Percentiles rank a stretch among this genome's conserved stretches.
Conservation (phyloP, 2,797 vertebrate genomes). For the Mallotus villosus region DNA sequence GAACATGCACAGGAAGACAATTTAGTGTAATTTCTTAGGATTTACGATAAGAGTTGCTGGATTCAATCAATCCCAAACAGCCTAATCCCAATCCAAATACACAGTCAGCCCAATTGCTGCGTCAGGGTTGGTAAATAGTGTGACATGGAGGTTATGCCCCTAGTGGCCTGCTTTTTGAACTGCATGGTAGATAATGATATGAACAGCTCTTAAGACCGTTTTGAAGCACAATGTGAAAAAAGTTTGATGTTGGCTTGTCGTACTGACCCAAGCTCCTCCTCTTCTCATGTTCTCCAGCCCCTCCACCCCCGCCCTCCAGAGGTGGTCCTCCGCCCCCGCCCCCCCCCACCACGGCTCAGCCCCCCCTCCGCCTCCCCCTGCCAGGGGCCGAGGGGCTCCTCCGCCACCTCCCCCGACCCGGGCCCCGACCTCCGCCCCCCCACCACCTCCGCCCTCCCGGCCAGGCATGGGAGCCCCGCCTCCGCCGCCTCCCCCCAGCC, state of each 20-base stretch:
- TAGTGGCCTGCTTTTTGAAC: too few species aligned
- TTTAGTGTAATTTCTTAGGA: too few species aligned
- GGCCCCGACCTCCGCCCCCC: slow-evolving; percentile 80
- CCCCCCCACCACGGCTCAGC: slow-evolving; percentile 60
- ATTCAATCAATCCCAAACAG: too few species aligned
- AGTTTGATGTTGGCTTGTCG: too few species aligned
- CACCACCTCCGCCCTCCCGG: slow-evolving; percentile 85
- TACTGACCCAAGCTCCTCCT: not conserved
- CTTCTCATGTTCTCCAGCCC: slow-evolving; percentile 51
- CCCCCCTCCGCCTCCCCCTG: slow-evolving; percentile 82
- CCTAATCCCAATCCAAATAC: too few species aligned
- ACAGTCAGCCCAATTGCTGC: too few species aligned
- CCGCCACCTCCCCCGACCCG: slow-evolving; percentile 83
- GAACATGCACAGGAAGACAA: too few species aligned
- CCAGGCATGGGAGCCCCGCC: slow-evolving; percentile 77
- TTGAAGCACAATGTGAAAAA: too few species aligned
- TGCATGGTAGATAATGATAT: not conserved
- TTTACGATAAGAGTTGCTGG: too few species aligned
- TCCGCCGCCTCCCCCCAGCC: slow-evolving; percentile 81
- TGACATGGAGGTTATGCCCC: too few species aligned
- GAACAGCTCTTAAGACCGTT: not conserved
- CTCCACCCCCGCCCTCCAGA: slow-evolving; percentile 73
- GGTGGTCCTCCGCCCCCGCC: slow-evolving; percentile 69
- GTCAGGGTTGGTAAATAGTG: too few species aligned
- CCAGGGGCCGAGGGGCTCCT: slow-evolving; percentile 83